phyloP scores from a whole-genome alignment of 2,797 vertebrate genomes.

The Tangara arthus region DNA sequence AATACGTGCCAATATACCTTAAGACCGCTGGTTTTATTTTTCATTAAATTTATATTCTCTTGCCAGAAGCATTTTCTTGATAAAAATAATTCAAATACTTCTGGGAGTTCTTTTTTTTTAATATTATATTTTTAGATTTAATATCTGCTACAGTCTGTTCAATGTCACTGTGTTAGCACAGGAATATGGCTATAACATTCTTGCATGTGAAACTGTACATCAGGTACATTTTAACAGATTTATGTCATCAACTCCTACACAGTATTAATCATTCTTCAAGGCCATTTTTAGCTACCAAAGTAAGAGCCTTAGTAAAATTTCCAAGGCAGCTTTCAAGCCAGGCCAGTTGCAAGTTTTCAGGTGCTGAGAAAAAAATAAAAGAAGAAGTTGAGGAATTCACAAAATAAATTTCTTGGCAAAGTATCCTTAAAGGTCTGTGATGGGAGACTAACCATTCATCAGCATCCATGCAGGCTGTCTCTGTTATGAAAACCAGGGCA shows the following conservation, averaged over 20 bases:
- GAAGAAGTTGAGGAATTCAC: conserved; percentile 58
- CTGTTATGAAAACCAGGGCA: conserved; percentile 65
- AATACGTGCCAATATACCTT: background rate
- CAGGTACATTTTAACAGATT: conserved; percentile 70
- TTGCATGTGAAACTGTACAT: conserved; percentile 60
- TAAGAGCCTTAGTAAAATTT: conserved; percentile 69
- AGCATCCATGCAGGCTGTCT: conserved; percentile 49
- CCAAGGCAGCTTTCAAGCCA: conserved; percentile 64
- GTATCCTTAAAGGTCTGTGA: background rate
- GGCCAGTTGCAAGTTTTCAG: conserved; percentile 65
- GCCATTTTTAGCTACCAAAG: conserved; percentile 74
- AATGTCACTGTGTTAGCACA: conserved; percentile 67
- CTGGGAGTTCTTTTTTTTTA: background rate
- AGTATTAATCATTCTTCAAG: conserved; percentile 73
- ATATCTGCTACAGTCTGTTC: conserved; percentile 68
- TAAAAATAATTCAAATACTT: conserved; percentile 50
- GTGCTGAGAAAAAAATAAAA: conserved; percentile 24
- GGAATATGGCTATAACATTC: conserved; percentile 67
- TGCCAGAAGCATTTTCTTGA: conserved; percentile 20
- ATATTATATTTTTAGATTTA: conserved; percentile 37
- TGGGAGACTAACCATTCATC: conserved; percentile 39
- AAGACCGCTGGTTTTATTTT: background rate
- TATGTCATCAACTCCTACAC: conserved; percentile 70
- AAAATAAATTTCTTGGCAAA: conserved; percentile 70
- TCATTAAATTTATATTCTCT: background rate